Conservation (phyloP, 2,888 invertebrate species). For the Cataglyphis albicans region DNA sequence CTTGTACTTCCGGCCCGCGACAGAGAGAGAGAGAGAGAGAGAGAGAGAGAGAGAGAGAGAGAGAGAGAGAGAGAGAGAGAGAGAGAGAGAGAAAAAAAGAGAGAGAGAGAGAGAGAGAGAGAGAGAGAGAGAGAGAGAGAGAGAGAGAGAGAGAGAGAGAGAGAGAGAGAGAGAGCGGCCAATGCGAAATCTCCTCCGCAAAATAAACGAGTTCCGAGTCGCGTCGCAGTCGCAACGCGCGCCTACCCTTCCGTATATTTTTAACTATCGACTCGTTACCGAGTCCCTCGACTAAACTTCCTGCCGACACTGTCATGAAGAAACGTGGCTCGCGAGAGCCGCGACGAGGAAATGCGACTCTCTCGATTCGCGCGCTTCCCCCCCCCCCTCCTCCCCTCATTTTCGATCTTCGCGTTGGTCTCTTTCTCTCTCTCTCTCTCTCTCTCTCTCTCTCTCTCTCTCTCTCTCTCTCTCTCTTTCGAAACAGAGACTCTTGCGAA, state of each 20-base stretch:
- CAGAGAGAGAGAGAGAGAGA: conserved; percentile 42
- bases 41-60: conserved; percentile 17
- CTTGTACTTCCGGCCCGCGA: conserved; percentile 83
- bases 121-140: conserved; percentile 43
- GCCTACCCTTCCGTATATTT: conserved; percentile 67
- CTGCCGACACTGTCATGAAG: conserved; percentile 76
- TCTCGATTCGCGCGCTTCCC: conserved; percentile 11
- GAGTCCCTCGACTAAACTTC: conserved; percentile 77
- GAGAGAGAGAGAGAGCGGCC: conserved; percentile 51
- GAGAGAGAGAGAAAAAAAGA: no score
- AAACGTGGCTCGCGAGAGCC: conserved; percentile 46
- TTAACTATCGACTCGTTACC: conserved; percentile 78
- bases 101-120: conserved; percentile 26
- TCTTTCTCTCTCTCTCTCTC: no score
- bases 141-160: conserved; percentile 2
- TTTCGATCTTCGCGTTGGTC: conserved; percentile 18
- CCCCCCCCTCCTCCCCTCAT: conserved; percentile 32
- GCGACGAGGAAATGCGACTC: conserved; percentile 42
- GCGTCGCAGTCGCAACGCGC: conserved; percentile 37
- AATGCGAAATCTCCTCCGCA: conserved; percentile 80
- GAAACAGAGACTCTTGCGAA: conserved; percentile 4
- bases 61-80: neutral
- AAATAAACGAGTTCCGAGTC: conserved; percentile 76
- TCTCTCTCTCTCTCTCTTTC: neutral
- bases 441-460: no score